Conservation (phyloP, 2,797 vertebrate species). For the Strix occidentalis region DNA sequence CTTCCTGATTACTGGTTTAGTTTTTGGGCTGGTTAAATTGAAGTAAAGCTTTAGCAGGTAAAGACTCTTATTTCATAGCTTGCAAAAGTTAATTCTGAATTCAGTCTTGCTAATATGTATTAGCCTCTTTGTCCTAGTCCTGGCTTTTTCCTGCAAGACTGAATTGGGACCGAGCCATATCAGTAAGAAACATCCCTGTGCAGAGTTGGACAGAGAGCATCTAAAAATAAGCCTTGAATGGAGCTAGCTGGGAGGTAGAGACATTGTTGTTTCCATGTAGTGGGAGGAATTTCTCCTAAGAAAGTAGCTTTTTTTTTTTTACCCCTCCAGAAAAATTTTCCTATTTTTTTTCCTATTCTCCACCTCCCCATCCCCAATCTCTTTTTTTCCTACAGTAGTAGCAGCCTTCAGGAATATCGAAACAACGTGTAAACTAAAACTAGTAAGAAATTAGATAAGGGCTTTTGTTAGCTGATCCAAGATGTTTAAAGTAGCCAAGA, state of each 20-base stretch:
- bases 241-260: neutral
- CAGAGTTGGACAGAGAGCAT: neutral
- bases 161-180: neutral
- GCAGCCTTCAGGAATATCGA: neutral
- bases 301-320: neutral
- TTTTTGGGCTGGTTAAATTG: neutral
- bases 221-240: neutral
- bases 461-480: neutral
- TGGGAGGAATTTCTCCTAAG: neutral
- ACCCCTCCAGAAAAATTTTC: neutral
- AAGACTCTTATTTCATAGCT: fast-evolving
- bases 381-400: too few relatives aligned
- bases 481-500: neutral
- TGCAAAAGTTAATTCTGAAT: neutral
- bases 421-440: neutral
- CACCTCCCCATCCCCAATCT: too few relatives aligned
- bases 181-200: neutral
- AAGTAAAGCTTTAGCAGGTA: neutral
- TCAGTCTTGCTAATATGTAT: fast-evolving
- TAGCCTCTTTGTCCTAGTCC: neutral
- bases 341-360: neutral
- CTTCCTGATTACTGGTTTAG: neutral
- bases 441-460: neutral
- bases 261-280: neutral
- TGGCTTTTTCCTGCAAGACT: neutral